phyloP scores from a whole-genome alignment of 2,888 invertebrate species.

The Lasioglossum leucozonium region DNA sequence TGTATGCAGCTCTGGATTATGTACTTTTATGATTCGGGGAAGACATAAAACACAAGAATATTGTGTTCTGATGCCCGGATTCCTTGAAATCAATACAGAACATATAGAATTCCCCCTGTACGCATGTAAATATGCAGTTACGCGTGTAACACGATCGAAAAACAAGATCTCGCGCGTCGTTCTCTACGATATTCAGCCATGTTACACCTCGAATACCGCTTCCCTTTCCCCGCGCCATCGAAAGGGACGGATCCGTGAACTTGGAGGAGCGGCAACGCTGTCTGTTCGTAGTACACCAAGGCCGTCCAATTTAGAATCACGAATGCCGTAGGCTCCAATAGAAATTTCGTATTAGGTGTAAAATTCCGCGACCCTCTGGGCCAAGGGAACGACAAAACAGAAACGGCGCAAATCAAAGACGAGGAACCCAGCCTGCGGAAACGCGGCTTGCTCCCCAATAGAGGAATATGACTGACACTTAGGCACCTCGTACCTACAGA shows the following conservation, averaged over 20 bases:
- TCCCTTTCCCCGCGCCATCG: not conserved
- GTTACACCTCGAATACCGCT: not conserved
- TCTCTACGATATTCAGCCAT: too few species aligned
- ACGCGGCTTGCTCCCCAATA: not conserved
- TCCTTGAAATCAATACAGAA: too few species aligned
- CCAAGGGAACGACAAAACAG: slow-evolving; percentile 18
- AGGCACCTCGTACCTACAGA: slow-evolving; percentile 23
- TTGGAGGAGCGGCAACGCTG: not conserved
- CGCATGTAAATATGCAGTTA: too few species aligned
- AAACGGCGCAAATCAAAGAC: not conserved
- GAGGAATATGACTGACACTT: slow-evolving; percentile 33
- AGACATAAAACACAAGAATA: too few species aligned
- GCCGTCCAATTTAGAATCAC: not conserved
- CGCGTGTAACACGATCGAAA: too few species aligned
- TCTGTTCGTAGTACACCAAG: not conserved
- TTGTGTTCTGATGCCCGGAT: too few species aligned
- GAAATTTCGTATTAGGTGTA: not conserved
- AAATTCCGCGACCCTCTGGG: not conserved
- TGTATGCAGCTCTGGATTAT: too few species aligned
- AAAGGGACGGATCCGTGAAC: not conserved
- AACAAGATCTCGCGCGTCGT: too few species aligned
- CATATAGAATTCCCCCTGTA: too few species aligned
- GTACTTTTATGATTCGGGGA: too few species aligned
- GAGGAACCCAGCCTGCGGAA: slow-evolving; percentile 4
- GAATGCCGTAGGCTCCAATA: not conserved